These are phyloP conservation scores for Theristicus caerulescens DNA, from an alignment of 2,113 vertebrate species.

Conservation along the genomic window DNA sequence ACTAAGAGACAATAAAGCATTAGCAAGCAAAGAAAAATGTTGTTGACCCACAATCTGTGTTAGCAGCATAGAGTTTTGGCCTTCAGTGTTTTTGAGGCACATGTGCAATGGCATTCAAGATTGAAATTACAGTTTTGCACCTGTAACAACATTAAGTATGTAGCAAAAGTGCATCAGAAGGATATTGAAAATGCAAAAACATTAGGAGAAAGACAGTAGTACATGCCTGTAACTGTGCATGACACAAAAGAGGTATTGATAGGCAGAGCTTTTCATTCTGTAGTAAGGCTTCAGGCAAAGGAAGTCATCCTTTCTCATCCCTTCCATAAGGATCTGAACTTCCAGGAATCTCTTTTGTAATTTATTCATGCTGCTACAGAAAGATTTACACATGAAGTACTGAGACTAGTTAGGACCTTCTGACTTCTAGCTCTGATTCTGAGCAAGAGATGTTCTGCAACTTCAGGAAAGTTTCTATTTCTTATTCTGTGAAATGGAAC, in stretches of 20 bases:
- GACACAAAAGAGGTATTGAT: neutral
- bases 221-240: neutral
- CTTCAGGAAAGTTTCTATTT: neutral
- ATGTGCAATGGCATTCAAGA: slow-evolving; percentile 75
- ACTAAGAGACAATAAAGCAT: slow-evolving; percentile 87
- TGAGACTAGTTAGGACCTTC: neutral
- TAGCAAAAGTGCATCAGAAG: slow-evolving; percentile 70
- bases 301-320: neutral
- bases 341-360: neutral
- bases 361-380: neutral
- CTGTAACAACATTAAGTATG: slow-evolving; percentile 77
- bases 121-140: slow-evolving; percentile 85
- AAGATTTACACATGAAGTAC: neutral
- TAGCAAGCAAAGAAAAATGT: slow-evolving; percentile 82
- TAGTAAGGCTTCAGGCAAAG: neutral
- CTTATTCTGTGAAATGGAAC: neutral
- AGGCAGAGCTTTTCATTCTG: neutral
- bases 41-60: slow-evolving; percentile 87
- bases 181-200: slow-evolving; percentile 49
- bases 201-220: neutral
- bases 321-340: neutral
- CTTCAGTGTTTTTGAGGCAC: slow-evolving; percentile 72
- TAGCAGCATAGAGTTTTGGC: slow-evolving; percentile 80
- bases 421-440: neutral
- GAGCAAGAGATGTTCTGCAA: neutral